Base-by-base conservation (phyloP, 2,888 invertebrate genomes). In the Lithophane semibrunnea region DNA sequence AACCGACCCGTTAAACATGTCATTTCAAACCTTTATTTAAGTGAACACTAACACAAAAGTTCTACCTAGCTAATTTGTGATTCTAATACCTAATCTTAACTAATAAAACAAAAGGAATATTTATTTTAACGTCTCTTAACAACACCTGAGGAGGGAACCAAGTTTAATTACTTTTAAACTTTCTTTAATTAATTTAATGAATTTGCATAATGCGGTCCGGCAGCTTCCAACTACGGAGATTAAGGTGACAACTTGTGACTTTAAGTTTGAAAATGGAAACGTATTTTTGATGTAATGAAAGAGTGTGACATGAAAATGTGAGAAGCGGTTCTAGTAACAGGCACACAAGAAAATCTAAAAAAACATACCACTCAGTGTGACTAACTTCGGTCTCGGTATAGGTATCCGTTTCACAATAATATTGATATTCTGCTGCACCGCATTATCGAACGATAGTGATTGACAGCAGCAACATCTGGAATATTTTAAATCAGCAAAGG, bases 151-250 rank as follows among this genome's bases (percentile, higher is more conserved):
- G 73, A 86, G 80, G 76, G 82, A 86, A 86, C 84, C 79, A 89
- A 92, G 89, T 92, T 90, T 87, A 91, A 92, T 91, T 91, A 89
- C 90, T 91, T 91, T 85, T 82, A 81, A 91, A 91, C 88, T 92
- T 90, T 88, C 88, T 92, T 88, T 87, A 90, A 91, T 92, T 91
- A 90, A 90, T 89, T 88, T 86, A 88, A 83, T 83, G 77, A 83
- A 91, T 91, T 93, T 92, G 89, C 92, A 92, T 92, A 92, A 90
- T 91, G 87, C 82, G 74, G 84, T 85, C 84, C 77, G 77, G 75
- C 67, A 80, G 73, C 67, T 67, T 42, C 29, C 75, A 79, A 83
- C 74, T 79, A 80, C 65, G 71, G 13, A 73, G 73, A 86, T 87
- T 83, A 75, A 79, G 84, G 69, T 70, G 82, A 83, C 85, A 83